Evolutionary conservation across 2,888 invertebrate genomes (phyloP), one percentile per base, ranked within the genome.

Genomic region (Vannuccia rotundouncinata): DNA sequence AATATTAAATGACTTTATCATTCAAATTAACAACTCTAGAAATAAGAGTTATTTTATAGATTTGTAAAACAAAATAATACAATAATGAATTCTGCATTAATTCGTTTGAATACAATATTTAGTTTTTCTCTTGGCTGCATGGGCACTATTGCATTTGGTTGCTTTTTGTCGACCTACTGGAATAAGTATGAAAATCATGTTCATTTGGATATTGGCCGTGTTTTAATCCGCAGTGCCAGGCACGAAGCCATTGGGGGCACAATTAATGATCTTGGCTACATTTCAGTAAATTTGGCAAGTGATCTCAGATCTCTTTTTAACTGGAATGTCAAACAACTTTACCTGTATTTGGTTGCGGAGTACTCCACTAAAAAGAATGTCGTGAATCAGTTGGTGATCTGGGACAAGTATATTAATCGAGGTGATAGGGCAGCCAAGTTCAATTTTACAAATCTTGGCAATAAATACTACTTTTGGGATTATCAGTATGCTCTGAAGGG

Each of bases 391-490:
- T 95, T 99, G 84, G 95, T 99, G 0, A 89, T 99, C 28, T 99
- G 99, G 99, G 99, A 99, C 88, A 97, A 97, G 90, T 98, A 99
- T 83, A 94, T 99, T 80, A 90, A 93, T 80, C 91, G 98, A 85
- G 95, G 95, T 79, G 95, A 98, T 88, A n/a, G n/a, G n/a, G 94
- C 95, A 90, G 92, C 97, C n/a, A 90, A 93, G 10, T 88, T 99
- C 82, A 94, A 95, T 87, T 94, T 94, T 86, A 94, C 94, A 87
- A 95, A 94, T 85, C 92, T 95, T 91, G 94, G 96, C 88, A 94
- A 95, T 0, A 98, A 99, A 87, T 99, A 99, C 89, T 99, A 98
- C 87, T 99, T 99, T 90, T 95, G 96, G 94, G 99, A 99, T 90
- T 98, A 98, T 90, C 98, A 98, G 82, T 94, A 94, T 89, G 96